phyloP scores from a whole-genome alignment of 2,888 invertebrate genomes.

The Amphipoea oculea region DNA sequence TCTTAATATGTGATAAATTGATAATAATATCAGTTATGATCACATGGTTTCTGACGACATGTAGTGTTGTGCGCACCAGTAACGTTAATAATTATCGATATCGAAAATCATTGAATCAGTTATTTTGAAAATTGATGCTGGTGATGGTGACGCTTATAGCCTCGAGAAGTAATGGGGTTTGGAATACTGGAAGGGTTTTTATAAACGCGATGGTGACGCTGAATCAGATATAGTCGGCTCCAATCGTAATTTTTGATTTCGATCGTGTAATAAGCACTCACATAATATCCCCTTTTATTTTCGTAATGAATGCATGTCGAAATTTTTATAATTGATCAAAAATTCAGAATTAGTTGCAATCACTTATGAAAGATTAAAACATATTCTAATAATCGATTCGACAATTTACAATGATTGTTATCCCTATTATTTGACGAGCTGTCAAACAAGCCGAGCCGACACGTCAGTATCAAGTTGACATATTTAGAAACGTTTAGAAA shows the following conservation, averaged over 20 bases:
- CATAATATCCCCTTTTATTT: background rate
- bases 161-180: too few species aligned
- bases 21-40: background rate
- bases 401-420: background rate
- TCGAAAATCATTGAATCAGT: background rate
- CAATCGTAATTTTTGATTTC: too few species aligned
- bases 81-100: background rate
- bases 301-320: background rate
- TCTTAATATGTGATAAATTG: background rate
- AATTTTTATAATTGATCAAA: background rate
- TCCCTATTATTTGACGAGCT: background rate
- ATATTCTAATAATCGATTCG: background rate
- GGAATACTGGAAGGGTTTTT: too few species aligned
- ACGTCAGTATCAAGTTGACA: conserved; percentile 24
- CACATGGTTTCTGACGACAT: background rate
- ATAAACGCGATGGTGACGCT: too few species aligned
- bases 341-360: background rate
- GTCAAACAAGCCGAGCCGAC: background rate
- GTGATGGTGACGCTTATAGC: too few species aligned
- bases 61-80: background rate
- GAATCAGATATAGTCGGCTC: too few species aligned
- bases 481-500: conserved; percentile 30
- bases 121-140: background rate
- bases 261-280: too few species aligned
- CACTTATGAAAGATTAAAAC: background rate